These are phyloP conservation scores for Collichthys lucidus DNA, from an alignment of 2,113 vertebrate species.

Conservation along the genomic window DNA sequence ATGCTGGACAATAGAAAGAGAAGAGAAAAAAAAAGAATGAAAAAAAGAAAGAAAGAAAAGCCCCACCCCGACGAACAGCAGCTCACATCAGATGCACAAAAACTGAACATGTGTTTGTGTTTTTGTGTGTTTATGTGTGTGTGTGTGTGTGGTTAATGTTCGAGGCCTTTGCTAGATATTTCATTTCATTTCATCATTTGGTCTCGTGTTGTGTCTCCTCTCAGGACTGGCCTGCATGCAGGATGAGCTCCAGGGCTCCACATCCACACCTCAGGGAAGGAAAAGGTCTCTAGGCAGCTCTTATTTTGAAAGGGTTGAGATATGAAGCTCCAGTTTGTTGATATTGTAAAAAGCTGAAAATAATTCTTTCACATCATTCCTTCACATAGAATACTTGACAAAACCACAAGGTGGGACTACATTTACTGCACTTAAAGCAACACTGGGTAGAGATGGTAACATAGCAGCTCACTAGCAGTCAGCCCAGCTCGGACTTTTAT, in stretches of 20 bases:
- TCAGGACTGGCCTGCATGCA: conserved; percentile 64
- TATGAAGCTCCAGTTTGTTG: neutral
- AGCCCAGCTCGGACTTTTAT: too few species aligned
- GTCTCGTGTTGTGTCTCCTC: conserved; percentile 48
- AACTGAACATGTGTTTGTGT: conserved; percentile 8
- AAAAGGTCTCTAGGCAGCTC: conserved; percentile 25
- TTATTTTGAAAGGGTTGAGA: conserved; percentile 24
- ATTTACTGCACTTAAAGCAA: too few species aligned
- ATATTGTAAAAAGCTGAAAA: neutral
- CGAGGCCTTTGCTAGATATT: conserved; percentile 52
- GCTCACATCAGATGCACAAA: conserved; percentile 24
- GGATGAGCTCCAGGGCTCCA: conserved; percentile 47
- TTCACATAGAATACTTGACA: too few species aligned
- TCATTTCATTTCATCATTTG: conserved; percentile 82
- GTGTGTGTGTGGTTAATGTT: conserved; percentile 19
- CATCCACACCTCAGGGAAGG: conserved; percentile 24
- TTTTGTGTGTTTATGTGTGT: neutral
- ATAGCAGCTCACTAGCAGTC: too few species aligned
- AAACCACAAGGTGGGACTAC: too few species aligned
- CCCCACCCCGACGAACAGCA: conserved; percentile 57
- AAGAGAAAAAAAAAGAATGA: conserved; percentile 7
- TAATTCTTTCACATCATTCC: too few species aligned
- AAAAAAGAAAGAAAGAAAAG: conserved; percentile 20
- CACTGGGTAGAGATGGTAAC: too few species aligned
- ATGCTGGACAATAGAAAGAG: conserved; percentile 44